Conservation (phyloP, 2,888 invertebrate species). For the Phalera bucephala region DNA sequence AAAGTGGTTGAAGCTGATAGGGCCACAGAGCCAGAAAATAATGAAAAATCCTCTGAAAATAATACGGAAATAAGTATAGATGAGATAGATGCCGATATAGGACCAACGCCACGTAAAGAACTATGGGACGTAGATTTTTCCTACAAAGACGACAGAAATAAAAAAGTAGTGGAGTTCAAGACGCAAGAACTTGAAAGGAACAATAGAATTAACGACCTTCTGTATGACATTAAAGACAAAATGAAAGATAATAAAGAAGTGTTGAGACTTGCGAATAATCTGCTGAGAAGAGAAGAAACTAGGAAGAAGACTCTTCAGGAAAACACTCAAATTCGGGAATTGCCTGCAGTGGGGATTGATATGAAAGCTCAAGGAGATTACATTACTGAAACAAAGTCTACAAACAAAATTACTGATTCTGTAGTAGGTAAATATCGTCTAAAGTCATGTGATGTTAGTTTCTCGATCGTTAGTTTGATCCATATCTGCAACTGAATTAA, state of each 20-base stretch:
- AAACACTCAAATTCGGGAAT: slow-evolving; percentile 31
- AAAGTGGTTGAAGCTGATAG: neutral
- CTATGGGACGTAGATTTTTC: slow-evolving; percentile 53
- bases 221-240: slow-evolving; percentile 68
- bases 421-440: slow-evolving; percentile 4
- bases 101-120: slow-evolving; percentile 41
- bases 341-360: slow-evolving; percentile 39
- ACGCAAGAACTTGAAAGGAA: slow-evolving; percentile 53
- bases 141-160: slow-evolving; percentile 38
- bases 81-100: too few species aligned
- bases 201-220: slow-evolving; percentile 58
- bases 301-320: slow-evolving; percentile 38
- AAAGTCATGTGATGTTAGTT: too few species aligned
- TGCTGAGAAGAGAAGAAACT: slow-evolving; percentile 57
- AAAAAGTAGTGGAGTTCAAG: slow-evolving; percentile 42
- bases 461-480: slow-evolving; percentile 6
- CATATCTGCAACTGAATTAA: too few species aligned
- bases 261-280: slow-evolving; percentile 60
- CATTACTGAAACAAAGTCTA: slow-evolving; percentile 17
- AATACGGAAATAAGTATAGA: too few species aligned
- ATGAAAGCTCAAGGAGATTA: slow-evolving; percentile 59
- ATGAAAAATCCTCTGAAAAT: slow-evolving; percentile 10
- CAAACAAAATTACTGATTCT: slow-evolving; percentile 6
- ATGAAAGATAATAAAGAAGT: slow-evolving; percentile 76
- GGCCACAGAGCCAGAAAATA: neutral